phyloP scores from a whole-genome alignment of 2,888 invertebrate genomes.

The Seira musarum region DNA sequence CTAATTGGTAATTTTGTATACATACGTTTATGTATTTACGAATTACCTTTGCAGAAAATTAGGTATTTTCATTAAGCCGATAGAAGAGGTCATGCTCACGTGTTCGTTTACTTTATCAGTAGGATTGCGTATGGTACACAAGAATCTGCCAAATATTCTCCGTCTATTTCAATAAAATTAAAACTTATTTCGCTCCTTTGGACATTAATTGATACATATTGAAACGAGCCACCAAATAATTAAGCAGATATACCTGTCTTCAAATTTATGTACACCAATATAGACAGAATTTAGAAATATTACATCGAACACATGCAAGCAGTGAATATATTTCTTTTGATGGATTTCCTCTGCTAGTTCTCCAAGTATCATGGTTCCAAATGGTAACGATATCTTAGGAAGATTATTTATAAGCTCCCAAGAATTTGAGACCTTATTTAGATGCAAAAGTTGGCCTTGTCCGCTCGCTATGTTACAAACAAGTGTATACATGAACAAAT shows the following conservation, averaged over 20 bases:
- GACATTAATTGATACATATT: not conserved
- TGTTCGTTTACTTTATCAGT: not conserved
- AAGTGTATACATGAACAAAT: not conserved
- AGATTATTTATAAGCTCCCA: conserved; percentile 7
- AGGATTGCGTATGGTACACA: not conserved
- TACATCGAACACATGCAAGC: conserved; percentile 37
- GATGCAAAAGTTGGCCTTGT: conserved; percentile 14
- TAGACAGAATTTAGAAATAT: conserved; percentile 17
- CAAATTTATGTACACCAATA: conserved; percentile 15
- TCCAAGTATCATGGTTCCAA: conserved; percentile 28
- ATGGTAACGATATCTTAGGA: conserved; percentile 24
- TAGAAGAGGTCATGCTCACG: too few species aligned
- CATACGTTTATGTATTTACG: not conserved
- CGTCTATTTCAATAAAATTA: conserved; percentile 17
- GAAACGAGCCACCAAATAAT: not conserved
- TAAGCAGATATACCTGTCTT: conserved; percentile 13
- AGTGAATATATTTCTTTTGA: conserved; percentile 2
- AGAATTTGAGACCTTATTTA: not conserved
- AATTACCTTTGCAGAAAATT: too few species aligned
- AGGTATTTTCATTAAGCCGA: too few species aligned
- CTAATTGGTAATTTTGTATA: not conserved
- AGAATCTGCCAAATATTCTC: not conserved
- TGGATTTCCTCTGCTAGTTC: conserved; percentile 38
- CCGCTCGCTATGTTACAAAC: conserved; percentile 20
- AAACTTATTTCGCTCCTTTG: not conserved